A percentile compares a stretch with the other conserved stretches of the same genome.
These are phyloP conservation scores for Melanotaenia boesemani DNA, from an alignment of 2,797 vertebrate species.

Conservation along the genomic window DNA sequence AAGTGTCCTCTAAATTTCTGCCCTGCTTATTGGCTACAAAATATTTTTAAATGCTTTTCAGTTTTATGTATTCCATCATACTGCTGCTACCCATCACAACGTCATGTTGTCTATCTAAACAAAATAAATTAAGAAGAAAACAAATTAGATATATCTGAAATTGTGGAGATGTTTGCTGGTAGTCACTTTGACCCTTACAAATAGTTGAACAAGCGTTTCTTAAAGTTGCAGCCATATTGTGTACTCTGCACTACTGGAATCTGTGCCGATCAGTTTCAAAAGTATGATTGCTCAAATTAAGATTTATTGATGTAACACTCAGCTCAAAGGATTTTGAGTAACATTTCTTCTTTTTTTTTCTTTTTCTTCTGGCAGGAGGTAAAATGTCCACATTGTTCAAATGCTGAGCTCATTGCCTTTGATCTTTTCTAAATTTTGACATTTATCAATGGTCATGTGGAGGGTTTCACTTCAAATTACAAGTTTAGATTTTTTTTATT, in stretches of 20 bases:
- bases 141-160: too few relatives aligned
- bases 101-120: background rate
- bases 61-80: background rate
- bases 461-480: background rate
- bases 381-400: background rate
- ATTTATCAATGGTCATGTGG: background rate
- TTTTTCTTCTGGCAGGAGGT: background rate
- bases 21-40: background rate
- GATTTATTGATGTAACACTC: background rate
- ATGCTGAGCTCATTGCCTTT: background rate
- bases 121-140: background rate
- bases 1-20: background rate
- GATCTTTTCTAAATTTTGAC: background rate
- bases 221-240: background rate
- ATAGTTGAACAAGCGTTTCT: background rate
- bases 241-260: background rate
- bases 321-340: background rate
- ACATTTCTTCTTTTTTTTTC: background rate
- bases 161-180: background rate
- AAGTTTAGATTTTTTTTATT: background rate
- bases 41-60: background rate
- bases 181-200: background rate
- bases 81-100: too few relatives aligned
- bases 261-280: background rate
- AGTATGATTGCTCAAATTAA: slow-evolving; percentile 2